Percentiles rank a stretch among this genome's conserved stretches.
Evolutionary conservation across 92 coral and sea anemone species (phyloP).

Genomic region (Porites lobata): DNA sequence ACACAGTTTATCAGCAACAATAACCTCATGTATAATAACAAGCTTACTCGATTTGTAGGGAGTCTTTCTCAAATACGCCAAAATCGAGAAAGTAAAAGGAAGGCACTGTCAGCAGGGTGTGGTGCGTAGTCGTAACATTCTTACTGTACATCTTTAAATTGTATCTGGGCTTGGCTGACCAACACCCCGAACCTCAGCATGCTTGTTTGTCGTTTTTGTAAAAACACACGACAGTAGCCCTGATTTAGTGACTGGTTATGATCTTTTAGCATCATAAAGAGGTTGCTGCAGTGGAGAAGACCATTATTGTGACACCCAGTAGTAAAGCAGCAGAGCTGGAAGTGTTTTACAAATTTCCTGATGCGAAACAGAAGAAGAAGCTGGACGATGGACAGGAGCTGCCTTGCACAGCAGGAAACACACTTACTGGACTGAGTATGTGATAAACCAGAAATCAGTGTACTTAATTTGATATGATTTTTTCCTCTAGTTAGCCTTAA

Average conservation of each 20-base stretch:
- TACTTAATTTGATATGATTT: not conserved
- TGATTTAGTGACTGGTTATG: not conserved
- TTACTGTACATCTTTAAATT: too few species aligned
- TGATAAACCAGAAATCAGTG: not conserved
- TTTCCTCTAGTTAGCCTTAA: not conserved
- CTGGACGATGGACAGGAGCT: conserved; percentile 95
- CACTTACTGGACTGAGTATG: conserved; percentile 87
- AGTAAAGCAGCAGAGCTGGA: conserved; percentile 84
- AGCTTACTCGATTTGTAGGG: too few species aligned
- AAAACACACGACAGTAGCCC: too few species aligned
- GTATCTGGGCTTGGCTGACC: too few species aligned
- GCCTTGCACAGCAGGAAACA: conserved; percentile 83
- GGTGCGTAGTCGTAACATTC: too few species aligned
- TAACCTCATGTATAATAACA: too few species aligned
- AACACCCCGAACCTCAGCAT: too few species aligned
- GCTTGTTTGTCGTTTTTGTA: too few species aligned
- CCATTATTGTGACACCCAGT: conserved; percentile 85
- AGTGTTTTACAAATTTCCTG: conserved; percentile 72
- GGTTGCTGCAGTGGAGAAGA: conserved; percentile 86
- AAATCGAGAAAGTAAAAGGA: too few species aligned
- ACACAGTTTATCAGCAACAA: too few species aligned
- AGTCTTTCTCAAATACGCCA: too few species aligned
- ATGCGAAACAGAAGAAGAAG: conserved; percentile 60
- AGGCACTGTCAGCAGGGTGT: too few species aligned
- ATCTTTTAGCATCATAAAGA: conserved; percentile 85